Base-by-base conservation (phyloP, 2,888 invertebrate species). In the Coronaproctus castanopsis region DNA sequence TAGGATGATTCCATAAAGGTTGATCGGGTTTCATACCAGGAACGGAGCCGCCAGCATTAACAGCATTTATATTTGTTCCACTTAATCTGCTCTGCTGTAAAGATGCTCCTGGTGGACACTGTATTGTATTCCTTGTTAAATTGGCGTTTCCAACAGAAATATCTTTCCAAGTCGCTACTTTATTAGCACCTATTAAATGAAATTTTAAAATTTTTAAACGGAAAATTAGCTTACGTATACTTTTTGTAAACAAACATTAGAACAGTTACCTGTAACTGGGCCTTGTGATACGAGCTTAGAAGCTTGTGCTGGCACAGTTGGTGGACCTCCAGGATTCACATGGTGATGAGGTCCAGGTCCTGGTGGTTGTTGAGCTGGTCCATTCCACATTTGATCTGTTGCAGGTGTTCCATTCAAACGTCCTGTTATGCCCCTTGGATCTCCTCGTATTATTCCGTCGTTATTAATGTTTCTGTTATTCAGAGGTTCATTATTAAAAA, bases 371-470 rank as follows among this genome's bases (percentile, higher is more conserved):
- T 71, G 74, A 0, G 73, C 72, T 21, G 75, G 74, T 63, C 75
- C 85, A 49, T 80, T 82, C 87, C 87, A 88, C 82, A 87, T 87
- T 1, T 75, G 75, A 66, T 87, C 82, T 0, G 80, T 78, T 8
- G 70, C 71, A 1, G 79, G 56, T 22, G 63, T 55, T 22, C 87
- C 87, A 69, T 87, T 88, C 59, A 88, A 77, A 14, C 88, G 77
- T 19, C 88, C 88, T 18, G 87, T 87, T 67, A 87, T 87, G 55
- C 87, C 88, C 54, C 82, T 77, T 1, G 81, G 81, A 71, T 83
- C 83, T 1, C 82, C 82, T 54, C 83, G 76, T 76, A 80, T 78
- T 60, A 68, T 61, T 19, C 66, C 64, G 65, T 80, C 80, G 51
- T 80, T 78, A 69, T 78, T 78, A 53, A 78, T 73, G 62, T 78